phyloP scores from a whole-genome alignment of 1,140 invertebrate genomes.

The Atta texana region DNA sequence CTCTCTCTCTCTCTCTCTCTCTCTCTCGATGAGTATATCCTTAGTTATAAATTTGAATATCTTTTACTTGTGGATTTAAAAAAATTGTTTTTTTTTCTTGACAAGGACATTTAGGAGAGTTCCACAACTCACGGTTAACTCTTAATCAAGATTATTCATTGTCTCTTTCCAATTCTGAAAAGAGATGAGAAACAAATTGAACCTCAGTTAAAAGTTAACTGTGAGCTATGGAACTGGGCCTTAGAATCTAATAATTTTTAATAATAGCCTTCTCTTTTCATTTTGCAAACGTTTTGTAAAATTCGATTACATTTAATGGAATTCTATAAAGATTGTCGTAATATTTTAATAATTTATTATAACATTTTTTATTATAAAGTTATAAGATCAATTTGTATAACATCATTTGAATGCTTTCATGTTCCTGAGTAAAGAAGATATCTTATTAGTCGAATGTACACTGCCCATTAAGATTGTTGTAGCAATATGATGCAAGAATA shows the following conservation, averaged over 20 bases:
- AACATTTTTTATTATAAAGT: neutral
- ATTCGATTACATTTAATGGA: neutral
- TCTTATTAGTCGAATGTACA: neutral
- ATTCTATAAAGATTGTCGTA: neutral
- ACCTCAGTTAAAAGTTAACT: too few species aligned
- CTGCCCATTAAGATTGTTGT: conserved; percentile 22
- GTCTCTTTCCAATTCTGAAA: too few species aligned
- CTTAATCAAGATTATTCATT: too few species aligned
- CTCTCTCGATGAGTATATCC: too few species aligned
- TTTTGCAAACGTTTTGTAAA: neutral
- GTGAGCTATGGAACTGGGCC: too few species aligned
- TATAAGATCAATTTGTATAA: neutral
- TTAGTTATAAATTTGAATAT: neutral
- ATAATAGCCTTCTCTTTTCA: neutral
- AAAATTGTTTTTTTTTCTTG: neutral
- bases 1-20: too few species aligned
- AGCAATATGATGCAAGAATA: conserved; percentile 24
- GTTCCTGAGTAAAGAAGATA: neutral
- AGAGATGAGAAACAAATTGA: too few species aligned
- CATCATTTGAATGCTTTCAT: neutral
- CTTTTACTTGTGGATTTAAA: neutral
- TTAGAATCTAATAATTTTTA: neutral
- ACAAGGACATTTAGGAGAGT: neutral
- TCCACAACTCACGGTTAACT: too few species aligned
- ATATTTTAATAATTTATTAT: neutral